Base-by-base conservation (phyloP, 92 coral and sea anemone species). In the Heteractis magnifica region DNA sequence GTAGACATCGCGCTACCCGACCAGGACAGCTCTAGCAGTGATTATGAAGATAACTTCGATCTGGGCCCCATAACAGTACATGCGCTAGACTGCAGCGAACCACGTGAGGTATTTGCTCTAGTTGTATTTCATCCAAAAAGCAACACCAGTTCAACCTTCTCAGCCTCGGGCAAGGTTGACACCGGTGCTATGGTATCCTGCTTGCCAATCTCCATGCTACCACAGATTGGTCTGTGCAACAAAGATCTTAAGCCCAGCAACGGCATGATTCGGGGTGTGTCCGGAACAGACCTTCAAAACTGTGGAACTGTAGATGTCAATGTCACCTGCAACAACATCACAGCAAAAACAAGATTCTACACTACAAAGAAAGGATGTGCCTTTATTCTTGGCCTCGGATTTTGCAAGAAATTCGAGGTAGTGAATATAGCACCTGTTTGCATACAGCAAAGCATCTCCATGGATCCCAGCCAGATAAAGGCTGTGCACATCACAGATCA, bases 401-500 rank as follows among this genome's bases (percentile, higher is more conserved):
- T 88, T 71, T 91, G 92, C 76, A 88, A 85, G 77, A 84, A 74
- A 26, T 88, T 91, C 85, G 77, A 88, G 82, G 77, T 88, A 50
- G 89, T 85, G 76, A 51, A 87, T 20, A 82, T 82, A n/a, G 78
- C 92, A 65, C 87, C 90, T 52, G 90, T 92, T 55, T 92, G 91
- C 83, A 81, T 76, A 81, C 90, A 86, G 49, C 92, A 89, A 65
- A 86, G 79, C 79, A 78, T 84, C 65, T 84, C 92, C 49, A 50
- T 87, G 82, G 90, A 92, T 51, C 83, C 91, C n/a, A 52, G 74
- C 64, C 85, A 85, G 41, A 70, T 89, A 72, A 88, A 90, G 81
- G 90, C 93, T 16, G 95, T 92, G 51, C 87, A 92, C 72, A 88
- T 91, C 81, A 85, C 92, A 14, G 78, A 75, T 74, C 88, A 91